phyloP scores from a whole-genome alignment of 2,888 invertebrate genomes.

The Hedya salicella region DNA sequence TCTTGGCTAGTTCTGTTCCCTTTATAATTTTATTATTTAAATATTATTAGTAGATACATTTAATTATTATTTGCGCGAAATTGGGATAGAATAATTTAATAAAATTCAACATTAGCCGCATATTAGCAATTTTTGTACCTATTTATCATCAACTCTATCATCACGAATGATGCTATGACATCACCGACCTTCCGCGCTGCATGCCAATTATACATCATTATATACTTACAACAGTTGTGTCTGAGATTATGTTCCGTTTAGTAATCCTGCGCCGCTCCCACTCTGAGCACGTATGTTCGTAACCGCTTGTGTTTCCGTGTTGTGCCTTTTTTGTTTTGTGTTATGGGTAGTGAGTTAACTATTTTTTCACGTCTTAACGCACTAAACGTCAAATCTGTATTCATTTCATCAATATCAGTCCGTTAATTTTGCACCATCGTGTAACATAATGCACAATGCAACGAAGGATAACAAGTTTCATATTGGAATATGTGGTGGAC shows the following conservation, averaged over 20 bases:
- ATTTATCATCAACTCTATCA: too few species aligned
- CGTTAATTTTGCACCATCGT: conserved; percentile 7
- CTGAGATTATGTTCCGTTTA: conserved; percentile 34
- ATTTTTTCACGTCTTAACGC: conserved; percentile 28
- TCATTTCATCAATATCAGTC: conserved; percentile 6
- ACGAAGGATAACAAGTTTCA: conserved; percentile 34
- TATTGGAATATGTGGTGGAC: conserved; percentile 17
- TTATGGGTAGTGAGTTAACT: conserved; percentile 63
- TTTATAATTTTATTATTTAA: too few species aligned
- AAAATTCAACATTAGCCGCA: too few species aligned
- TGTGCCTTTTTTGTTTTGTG: conserved; percentile 43
- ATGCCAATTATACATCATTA: conserved; percentile 35
- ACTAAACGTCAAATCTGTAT: conserved; percentile 3
- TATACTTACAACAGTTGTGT: conserved; percentile 17
- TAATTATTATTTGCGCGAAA: too few species aligned
- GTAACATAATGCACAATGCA: conserved; percentile 13
- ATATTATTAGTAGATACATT: too few species aligned
- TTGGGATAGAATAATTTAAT: too few species aligned
- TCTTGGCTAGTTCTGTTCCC: too few species aligned
- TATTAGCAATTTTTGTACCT: too few species aligned
- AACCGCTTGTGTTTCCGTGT: conserved; percentile 18
- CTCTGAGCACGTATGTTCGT: conserved; percentile 32
- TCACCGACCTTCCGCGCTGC: conserved; percentile 35
- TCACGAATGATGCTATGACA: conserved; percentile 28
- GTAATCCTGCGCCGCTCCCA: conserved; percentile 21